phyloP scores from a whole-genome alignment of 1,140 invertebrate genomes.

The Aphidius ervi region DNA sequence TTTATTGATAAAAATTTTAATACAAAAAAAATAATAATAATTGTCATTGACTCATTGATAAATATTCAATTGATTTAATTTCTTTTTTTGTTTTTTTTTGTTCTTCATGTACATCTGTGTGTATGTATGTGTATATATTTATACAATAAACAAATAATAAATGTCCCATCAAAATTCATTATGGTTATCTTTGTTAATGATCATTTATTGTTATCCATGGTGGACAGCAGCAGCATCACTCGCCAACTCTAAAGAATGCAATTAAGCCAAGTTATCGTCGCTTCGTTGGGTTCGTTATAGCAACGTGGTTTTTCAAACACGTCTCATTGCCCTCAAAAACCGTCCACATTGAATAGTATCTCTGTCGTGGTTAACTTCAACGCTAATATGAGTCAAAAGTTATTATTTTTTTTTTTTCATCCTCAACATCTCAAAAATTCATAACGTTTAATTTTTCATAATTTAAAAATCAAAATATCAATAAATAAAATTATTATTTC shows the following conservation, averaged over 20 bases:
- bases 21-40: too few species aligned
- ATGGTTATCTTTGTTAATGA: not conserved
- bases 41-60: too few species aligned
- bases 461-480: too few species aligned
- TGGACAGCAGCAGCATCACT: constrained; percentile 16
- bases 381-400: too few species aligned
- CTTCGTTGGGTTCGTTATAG: constrained; percentile 24
- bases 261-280: constrained; percentile 32
- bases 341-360: not conserved
- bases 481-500: too few species aligned
- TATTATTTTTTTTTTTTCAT: too few species aligned
- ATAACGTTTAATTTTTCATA: too few species aligned
- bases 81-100: not conserved
- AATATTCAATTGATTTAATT: not conserved
- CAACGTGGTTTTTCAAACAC: constrained; percentile 8
- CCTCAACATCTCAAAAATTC: too few species aligned
- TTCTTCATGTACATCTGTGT: not conserved
- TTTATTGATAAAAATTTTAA: too few species aligned
- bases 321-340: constrained; percentile 23
- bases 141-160: too few species aligned
- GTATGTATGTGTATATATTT: not conserved
- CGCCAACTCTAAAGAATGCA: constrained; percentile 30
- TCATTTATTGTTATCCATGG: constrained; percentile 17
- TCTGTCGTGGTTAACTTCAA: not conserved
- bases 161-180: too few species aligned